Conservation (phyloP, 2,888 invertebrate species). For the Hololepta plana region DNA sequence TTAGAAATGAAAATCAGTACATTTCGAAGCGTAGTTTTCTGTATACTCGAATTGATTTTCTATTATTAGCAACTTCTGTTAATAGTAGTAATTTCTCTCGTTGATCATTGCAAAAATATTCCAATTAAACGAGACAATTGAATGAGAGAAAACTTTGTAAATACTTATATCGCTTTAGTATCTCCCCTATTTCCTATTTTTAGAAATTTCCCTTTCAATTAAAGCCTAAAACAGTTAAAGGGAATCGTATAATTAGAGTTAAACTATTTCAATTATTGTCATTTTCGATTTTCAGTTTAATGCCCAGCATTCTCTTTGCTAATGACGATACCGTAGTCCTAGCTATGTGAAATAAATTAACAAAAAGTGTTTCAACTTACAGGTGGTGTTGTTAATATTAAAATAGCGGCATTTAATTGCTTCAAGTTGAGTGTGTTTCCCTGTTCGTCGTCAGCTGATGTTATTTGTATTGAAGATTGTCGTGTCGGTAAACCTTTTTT, state of each 20-base stretch:
- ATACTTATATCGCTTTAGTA: no score
- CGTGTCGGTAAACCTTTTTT: conserved; percentile 27
- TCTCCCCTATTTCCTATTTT: no score
- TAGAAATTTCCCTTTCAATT: no score
- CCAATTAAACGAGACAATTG: no score
- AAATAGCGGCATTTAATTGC: conserved; percentile 64
- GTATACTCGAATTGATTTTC: no score
- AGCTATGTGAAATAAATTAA: conserved; percentile 2
- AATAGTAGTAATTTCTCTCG: no score
- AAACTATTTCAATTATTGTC: conserved; percentile 3
- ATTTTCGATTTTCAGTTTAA: conserved; percentile 1
- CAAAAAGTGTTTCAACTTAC: conserved; percentile 32
- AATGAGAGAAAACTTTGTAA: no score
- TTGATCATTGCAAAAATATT: no score
- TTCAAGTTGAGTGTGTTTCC: conserved; percentile 54
- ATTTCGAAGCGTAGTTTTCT: no score
- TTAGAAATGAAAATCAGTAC: no score
- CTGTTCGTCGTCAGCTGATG: conserved; percentile 36
- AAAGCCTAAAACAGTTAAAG: no score
- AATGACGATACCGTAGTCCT: conserved; percentile 1
- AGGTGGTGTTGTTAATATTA: conserved; percentile 64
- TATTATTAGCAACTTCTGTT: no score
- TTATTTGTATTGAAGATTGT: conserved; percentile 45
- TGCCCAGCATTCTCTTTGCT: background rate
- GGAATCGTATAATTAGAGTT: conserved; percentile 6